Evolutionary conservation across 53 echinoderm and acorn worm genomes (phyloP), one percentile per base, ranked within the genome.

Genomic region (Echinometra lucunter): DNA sequence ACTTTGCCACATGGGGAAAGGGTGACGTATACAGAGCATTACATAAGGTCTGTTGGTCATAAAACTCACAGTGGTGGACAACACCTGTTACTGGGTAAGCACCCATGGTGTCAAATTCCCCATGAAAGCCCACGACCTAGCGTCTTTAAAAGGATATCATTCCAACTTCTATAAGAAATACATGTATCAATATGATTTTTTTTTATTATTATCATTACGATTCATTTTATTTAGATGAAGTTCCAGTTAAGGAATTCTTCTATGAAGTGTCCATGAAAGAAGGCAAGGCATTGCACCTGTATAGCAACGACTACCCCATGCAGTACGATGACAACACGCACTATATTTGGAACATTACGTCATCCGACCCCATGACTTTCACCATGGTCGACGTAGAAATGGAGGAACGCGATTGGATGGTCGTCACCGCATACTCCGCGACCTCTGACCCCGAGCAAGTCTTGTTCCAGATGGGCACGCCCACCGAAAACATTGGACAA

Each of bases 311-410:
- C 34, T 92, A 92, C 53, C 92, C 92, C 44, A 74, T 70, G 69
- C 53, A 19, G 12, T 92, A 92, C 47, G 92, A 92, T 72, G 72
- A 92, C 72, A 70, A 74, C 74, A 45, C 72, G 2, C 49, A 92
- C 74, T 92, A 92, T 92, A 11, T n/a, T 44, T 92, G 92, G 92
- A 92, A 67, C 92, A 70, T 92, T 92, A 92, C 92, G 92, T 90
- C 90, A 90, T 92, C 72, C 3, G 35, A 13, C 12, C 42, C 28
- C 30, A 72, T 92, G 27, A 53, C 69, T 1, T 37, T 90, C 90
- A 92, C 92, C 72, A 28, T 92, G 44, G 69, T 92, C 6, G 92
- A 92, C 72, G n/a, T 92, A 37, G 72, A 92, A 67, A 72, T 70
- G 4, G 92, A 92, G 72, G 72, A 49, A 37, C 92, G 72, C 49